Conservation (phyloP, 2,113 vertebrate species). For the Chaetops frenatus region DNA sequence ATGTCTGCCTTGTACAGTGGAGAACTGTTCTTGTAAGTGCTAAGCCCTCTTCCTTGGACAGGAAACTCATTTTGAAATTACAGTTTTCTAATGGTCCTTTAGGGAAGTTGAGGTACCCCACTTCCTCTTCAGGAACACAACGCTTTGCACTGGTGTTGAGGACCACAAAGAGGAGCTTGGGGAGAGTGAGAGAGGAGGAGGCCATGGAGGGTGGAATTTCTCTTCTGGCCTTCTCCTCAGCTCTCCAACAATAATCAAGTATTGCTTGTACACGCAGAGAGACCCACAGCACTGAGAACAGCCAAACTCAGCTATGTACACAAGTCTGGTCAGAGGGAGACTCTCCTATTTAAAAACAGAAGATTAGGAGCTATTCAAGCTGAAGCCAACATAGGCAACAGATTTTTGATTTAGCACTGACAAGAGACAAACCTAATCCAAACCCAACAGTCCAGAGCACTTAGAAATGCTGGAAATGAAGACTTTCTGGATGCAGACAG, state of each 20-base stretch:
- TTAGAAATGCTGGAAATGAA: neutral
- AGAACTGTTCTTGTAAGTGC: constrained; percentile 46
- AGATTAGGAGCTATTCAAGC: neutral
- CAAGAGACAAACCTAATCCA: neutral
- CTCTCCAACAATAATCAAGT: neutral
- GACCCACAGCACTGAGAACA: neutral
- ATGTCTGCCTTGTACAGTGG: constrained; percentile 25
- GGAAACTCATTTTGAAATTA: constrained; percentile 56
- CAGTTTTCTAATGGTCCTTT: constrained; percentile 58
- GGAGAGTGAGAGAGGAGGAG: neutral
- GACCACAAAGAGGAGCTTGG: neutral
- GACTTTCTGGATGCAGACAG: neutral
- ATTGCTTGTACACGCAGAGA: neutral
- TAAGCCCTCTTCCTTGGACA: constrained; percentile 44
- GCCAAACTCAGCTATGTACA: neutral
- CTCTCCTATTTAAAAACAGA: neutral
- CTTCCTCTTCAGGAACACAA: constrained; percentile 29
- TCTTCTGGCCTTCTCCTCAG: neutral
- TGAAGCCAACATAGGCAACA: neutral
- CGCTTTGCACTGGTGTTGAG: neutral
- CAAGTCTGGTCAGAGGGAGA: neutral
- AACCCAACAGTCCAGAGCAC: neutral
- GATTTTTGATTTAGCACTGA: neutral
- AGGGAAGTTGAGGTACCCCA: constrained; percentile 49
- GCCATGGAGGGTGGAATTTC: neutral